Base-by-base conservation (phyloP, 2,888 invertebrate genomes). In the Marasmarcha lunaedactyla region DNA sequence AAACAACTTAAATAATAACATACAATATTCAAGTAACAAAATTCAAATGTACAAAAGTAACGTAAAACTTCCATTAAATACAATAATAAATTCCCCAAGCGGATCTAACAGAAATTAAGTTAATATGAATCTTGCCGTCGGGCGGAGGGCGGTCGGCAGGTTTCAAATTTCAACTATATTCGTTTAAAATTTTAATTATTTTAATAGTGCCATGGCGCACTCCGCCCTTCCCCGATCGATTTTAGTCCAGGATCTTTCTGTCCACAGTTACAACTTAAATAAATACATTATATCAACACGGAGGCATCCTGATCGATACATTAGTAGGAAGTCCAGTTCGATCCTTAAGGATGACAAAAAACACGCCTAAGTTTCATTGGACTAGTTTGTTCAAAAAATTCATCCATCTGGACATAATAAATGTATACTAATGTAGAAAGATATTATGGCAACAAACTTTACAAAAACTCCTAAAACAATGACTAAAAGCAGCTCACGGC, bases 381-480 rank as follows among this genome's bases (percentile, higher is more conserved):
- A 83, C 81, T 79, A 83, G 81, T 78, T 77, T 77, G 78, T 76
- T 81, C 79, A 72, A 78, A 72, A n/a, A 78, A 77, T 79, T 74
- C 74, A 72, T 73, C 61, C 70, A 63, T 71, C 63, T 73, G 76
- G 78, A 79, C 76, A 73, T 60, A 62, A 71, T 71, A 63, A 68
- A 71, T 73, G 76, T 77, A 78, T 76, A 77, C 76, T 79, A 78
- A 77, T 71, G 76, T 79, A 81, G 73, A 79, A 79, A 77, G 78
- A 78, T 81, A 81, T 81, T 79, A 83, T 83, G 81, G 81, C 81
- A 83, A 83, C 81, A 78, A 79, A 83, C 79, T 81, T 81, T 78
- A 81, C 78, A 81, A 78, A 81, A 34, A 77, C 72, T 71, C 76
- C 78, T 79, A 81, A 83, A 83, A 81, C 81, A 81, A 81, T 81